Evolutionary conservation across 2,113 vertebrate species (phyloP).

Genomic region (Nothobranchius kuhntae): DNA sequence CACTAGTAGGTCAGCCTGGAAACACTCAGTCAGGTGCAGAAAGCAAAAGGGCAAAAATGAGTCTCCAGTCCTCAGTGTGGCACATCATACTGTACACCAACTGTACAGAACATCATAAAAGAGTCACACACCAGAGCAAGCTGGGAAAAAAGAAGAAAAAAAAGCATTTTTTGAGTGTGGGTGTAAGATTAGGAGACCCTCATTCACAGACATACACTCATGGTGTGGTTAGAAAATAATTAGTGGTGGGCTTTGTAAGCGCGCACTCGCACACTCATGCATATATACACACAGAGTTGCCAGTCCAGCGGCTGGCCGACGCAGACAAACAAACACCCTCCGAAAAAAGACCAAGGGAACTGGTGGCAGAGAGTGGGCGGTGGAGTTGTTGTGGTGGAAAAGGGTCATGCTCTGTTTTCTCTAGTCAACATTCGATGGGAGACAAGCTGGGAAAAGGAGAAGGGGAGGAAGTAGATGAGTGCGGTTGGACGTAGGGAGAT

Average conservation of each 20-base stretch:
- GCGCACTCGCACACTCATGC: constrained; percentile 54
- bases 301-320: constrained; percentile 57
- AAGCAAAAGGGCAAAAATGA: constrained; percentile 69
- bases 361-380: constrained; percentile 59
- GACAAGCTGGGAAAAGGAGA: constrained; percentile 47
- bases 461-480: constrained; percentile 78
- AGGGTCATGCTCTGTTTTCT: constrained; percentile 69
- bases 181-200: constrained; percentile 74
- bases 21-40: constrained; percentile 80
- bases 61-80: constrained; percentile 69
- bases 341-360: constrained; percentile 43
- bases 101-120: constrained; percentile 38
- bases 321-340: constrained; percentile 68
- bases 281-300: constrained; percentile 58
- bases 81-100: constrained; percentile 52
- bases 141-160: constrained; percentile 36
- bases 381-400: constrained; percentile 54
- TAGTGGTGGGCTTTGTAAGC: constrained; percentile 62
- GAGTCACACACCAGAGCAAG: constrained; percentile 18
- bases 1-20: constrained; percentile 63
- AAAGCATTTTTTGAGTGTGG: constrained; percentile 56
- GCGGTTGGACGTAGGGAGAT: constrained; percentile 78
- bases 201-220: constrained; percentile 76
- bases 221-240: constrained; percentile 74
- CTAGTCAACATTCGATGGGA: constrained; percentile 66